These are phyloP conservation scores for Agrochola lychnidis DNA, from an alignment of 2,888 invertebrate genomes.

Conservation along the genomic window DNA sequence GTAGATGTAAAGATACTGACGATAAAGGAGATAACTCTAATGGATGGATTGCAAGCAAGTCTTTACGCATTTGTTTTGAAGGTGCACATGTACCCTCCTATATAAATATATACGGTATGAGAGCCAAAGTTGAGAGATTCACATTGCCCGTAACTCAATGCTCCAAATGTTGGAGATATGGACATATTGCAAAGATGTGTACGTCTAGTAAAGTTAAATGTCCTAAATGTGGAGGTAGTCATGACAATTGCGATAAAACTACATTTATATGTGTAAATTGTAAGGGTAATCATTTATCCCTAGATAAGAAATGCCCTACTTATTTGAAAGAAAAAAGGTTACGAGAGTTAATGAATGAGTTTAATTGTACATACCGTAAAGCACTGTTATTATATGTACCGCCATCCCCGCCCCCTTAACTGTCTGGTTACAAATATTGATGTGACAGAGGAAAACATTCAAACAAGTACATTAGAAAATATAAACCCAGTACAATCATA, in stretches of 20 bases:
- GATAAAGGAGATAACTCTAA: too few species aligned
- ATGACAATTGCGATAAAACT: constrained; percentile 6
- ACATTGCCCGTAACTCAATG: constrained; percentile 3
- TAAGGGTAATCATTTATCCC: constrained; percentile 6
- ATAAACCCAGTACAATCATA: constrained; percentile 1
- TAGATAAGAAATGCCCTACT: constrained; percentile 1
- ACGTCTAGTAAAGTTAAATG: constrained; percentile 8
- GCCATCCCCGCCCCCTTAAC: neutral
- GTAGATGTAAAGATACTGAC: neutral
- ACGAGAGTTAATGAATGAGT: constrained; percentile 11
- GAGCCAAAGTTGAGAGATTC: constrained; percentile 11
- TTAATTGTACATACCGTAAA: constrained; percentile 7
- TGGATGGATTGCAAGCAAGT: too few species aligned
- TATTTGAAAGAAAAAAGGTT: constrained; percentile 6
- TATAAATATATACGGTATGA: neutral
- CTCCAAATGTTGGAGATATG: constrained; percentile 3
- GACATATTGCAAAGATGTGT: constrained; percentile 11
- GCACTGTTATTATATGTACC: constrained; percentile 12
- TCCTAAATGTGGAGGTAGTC: constrained; percentile 4
- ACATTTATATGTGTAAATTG: neutral
- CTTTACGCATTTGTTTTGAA: too few species aligned
- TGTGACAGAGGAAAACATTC: neutral
- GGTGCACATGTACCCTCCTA: too few species aligned
- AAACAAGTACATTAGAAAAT: neutral
- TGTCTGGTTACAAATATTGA: neutral